phyloP scores from a whole-genome alignment of 2,888 invertebrate genomes.

The Sesia bembeciformis region DNA sequence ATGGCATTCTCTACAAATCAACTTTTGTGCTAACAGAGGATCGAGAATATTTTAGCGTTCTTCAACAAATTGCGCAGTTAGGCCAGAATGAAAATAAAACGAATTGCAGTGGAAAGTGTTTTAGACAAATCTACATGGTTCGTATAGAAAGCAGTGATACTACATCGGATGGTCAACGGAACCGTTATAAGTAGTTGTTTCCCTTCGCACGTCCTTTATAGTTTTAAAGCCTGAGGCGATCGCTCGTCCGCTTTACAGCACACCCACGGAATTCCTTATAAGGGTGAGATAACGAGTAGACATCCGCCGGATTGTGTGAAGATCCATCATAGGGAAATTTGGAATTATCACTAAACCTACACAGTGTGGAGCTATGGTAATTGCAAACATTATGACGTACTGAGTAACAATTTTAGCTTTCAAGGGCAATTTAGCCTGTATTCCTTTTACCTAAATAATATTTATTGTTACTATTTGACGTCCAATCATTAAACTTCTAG shows the following conservation, averaged over 20 bases:
- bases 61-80: background rate
- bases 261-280: conserved; percentile 46
- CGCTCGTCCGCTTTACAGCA: conserved; percentile 33
- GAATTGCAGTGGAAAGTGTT: background rate
- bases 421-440: too few species aligned
- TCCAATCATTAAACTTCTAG: too few species aligned
- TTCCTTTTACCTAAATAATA: too few species aligned
- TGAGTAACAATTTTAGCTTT: too few species aligned
- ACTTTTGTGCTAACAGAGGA: too few species aligned
- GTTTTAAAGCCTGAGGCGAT: conserved; percentile 16
- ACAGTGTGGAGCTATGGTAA: background rate
- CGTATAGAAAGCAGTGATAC: too few species aligned
- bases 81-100: background rate
- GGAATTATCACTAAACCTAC: conserved; percentile 3
- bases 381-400: too few species aligned
- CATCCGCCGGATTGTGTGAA: conserved; percentile 56
- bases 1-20: too few species aligned
- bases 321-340: conserved; percentile 15
- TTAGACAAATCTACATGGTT: too few species aligned
- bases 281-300: conserved; percentile 50
- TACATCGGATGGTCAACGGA: too few species aligned
- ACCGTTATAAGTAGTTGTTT: conserved; percentile 3
- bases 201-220: conserved; percentile 22
- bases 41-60: too few species aligned
- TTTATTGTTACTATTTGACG: too few species aligned